phyloP scores from a whole-genome alignment of 2,113 vertebrate genomes.

The Callipepla squamata region DNA sequence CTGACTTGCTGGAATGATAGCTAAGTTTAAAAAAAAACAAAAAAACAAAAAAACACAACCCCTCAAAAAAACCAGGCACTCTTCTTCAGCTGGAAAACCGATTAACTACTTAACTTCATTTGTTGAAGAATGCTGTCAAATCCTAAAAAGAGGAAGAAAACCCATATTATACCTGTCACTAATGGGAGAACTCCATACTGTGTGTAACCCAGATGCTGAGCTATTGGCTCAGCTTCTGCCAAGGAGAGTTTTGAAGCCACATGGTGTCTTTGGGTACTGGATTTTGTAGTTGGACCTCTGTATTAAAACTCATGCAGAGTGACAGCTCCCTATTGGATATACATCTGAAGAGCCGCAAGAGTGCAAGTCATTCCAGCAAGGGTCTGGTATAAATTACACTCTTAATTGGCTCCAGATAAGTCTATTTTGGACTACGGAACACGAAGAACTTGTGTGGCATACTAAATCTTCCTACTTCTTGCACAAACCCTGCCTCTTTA shows the following conservation, averaged over 20 bases:
- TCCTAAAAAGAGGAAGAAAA: slow-evolving; percentile 16
- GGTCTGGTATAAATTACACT: slow-evolving; percentile 72
- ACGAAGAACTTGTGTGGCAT: slow-evolving; percentile 57
- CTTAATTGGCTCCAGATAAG: slow-evolving; percentile 76
- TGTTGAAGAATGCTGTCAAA: background rate
- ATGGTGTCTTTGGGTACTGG: slow-evolving; percentile 26
- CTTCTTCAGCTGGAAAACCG: background rate
- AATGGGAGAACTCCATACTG: background rate
- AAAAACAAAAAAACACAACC: background rate
- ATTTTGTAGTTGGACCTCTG: slow-evolving; percentile 36
- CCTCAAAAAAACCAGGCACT: background rate
- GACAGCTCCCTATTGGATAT: slow-evolving; percentile 62
- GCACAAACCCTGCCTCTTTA: background rate
- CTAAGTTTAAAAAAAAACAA: background rate
- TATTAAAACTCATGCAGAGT: background rate
- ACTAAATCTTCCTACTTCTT: slow-evolving; percentile 21
- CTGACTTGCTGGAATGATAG: background rate
- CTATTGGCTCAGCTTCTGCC: slow-evolving; percentile 21
- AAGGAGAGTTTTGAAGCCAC: slow-evolving; percentile 31
- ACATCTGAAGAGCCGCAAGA: slow-evolving; percentile 71
- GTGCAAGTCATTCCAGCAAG: slow-evolving; percentile 68
- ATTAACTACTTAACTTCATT: slow-evolving; percentile 6
- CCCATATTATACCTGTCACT: slow-evolving; percentile 29
- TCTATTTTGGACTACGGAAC: slow-evolving; percentile 72
- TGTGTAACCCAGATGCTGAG: slow-evolving; percentile 37